A percentile compares a stretch with the other conserved stretches of the same genome.
Conservation (phyloP, 2,797 vertebrate genomes). For the Poeciliopsis infans region DNA sequence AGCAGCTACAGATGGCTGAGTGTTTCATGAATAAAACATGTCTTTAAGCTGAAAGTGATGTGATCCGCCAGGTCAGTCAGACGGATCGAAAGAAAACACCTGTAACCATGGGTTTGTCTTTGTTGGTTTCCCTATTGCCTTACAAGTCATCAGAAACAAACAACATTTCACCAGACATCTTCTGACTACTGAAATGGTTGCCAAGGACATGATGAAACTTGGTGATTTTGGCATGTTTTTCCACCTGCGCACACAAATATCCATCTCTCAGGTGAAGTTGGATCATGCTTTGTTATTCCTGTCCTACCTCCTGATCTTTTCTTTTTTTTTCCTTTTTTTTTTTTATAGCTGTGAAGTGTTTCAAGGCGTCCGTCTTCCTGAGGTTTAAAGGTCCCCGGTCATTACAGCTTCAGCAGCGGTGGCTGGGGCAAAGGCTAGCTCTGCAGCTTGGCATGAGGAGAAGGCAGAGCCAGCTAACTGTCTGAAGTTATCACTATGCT, state of each 20-base stretch:
- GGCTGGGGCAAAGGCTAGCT: slow-evolving; percentile 7
- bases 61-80: slow-evolving; percentile 15
- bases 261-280: background rate
- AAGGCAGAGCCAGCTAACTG: slow-evolving; percentile 60
- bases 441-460: slow-evolving; percentile 3
- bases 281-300: background rate
- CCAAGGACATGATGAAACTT: background rate
- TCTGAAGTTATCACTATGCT: slow-evolving; percentile 67
- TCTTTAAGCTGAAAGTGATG: slow-evolving; percentile 10
- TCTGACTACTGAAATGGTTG: slow-evolving; percentile 4
- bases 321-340: background rate
- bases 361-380: slow-evolving; percentile 21
- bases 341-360: background rate
- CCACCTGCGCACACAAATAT: background rate
- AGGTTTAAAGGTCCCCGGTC: slow-evolving; percentile 42
- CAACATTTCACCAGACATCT: slow-evolving; percentile 7
- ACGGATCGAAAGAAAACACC: slow-evolving; percentile 8
- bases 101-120: slow-evolving; percentile 4
- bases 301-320: background rate
- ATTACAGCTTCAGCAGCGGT: slow-evolving; percentile 30
- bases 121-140: background rate
- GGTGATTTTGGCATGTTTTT: background rate
- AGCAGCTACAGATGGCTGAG: slow-evolving; percentile 6
- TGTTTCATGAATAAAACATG: slow-evolving; percentile 28
- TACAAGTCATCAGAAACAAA: slow-evolving; percentile 20